Evolutionary conservation across 2,888 invertebrate species (phyloP).

Genomic region (Maniola hyperantus): DNA sequence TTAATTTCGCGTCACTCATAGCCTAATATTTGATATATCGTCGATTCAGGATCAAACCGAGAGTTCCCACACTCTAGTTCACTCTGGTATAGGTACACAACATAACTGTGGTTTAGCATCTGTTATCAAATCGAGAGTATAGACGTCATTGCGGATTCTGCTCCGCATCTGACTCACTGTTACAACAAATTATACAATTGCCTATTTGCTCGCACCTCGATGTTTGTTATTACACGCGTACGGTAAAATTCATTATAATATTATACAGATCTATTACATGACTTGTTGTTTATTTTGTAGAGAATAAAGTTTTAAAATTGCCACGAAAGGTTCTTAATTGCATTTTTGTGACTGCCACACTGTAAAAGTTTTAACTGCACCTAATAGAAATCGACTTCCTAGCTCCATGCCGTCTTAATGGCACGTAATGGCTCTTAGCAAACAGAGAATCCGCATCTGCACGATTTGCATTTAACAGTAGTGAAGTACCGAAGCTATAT

Average conservation of each 20-base stretch:
- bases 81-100: not conserved
- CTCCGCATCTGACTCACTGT: conserved; percentile 27
- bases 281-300: conserved; percentile 1
- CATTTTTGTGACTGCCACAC: not conserved
- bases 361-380: not conserved
- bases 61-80: not conserved
- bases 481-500: not conserved
- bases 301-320: not conserved
- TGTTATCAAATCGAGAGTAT: conserved; percentile 20
- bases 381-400: not conserved
- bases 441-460: no score
- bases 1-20: no score
- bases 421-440: no score
- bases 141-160: conserved; percentile 34
- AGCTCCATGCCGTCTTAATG: not conserved
- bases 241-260: conserved; percentile 18
- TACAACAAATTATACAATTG: conserved; percentile 26
- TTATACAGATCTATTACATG: conserved; percentile 14
- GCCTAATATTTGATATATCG: no score
- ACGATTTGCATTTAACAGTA: not conserved
- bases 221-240: conserved; percentile 19
- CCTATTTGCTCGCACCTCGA: conserved; percentile 20
- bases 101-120: conserved; percentile 15
- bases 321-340: not conserved
- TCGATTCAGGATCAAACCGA: no score